Evolutionary conservation across 1,140 invertebrate species (phyloP).

Genomic region (Hyles euphorbiae): DNA sequence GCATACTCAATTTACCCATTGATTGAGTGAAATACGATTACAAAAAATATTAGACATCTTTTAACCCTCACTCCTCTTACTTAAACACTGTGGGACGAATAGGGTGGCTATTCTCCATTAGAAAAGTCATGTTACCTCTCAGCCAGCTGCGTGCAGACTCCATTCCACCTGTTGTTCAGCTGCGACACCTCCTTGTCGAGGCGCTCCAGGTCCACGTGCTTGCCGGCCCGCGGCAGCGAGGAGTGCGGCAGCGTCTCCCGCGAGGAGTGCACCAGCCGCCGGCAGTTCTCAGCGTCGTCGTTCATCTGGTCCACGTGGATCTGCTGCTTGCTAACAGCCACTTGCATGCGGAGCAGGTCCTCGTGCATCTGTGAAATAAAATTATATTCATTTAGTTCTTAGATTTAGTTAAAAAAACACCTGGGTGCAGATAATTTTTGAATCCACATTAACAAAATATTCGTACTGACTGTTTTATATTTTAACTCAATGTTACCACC

Average conservation of each 20-base stretch:
- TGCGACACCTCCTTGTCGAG: conserved; percentile 95
- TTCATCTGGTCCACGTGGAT: conserved; percentile 92
- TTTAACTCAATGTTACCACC: too few species aligned
- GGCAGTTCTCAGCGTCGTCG: conserved; percentile 90
- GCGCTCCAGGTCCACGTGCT: conserved; percentile 90
- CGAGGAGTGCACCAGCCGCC: conserved; percentile 90
- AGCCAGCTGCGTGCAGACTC: conserved; percentile 91
- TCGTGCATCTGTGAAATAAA: conserved; percentile 76
- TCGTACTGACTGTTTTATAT: too few species aligned
- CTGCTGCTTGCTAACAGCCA: conserved; percentile 89
- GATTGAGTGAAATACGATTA: too few species aligned
- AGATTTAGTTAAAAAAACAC: neutral
- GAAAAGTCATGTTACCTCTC: conserved; percentile 80
- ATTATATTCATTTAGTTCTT: neutral
- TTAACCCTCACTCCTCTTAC: too few species aligned
- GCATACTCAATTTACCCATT: too few species aligned
- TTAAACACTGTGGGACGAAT: too few species aligned
- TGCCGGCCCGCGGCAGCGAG: conserved; percentile 75
- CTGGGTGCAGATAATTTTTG: too few species aligned
- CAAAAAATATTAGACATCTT: too few species aligned
- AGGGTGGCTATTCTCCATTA: too few species aligned
- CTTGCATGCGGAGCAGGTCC: conserved; percentile 87
- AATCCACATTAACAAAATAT: too few species aligned
- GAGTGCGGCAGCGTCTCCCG: conserved; percentile 77
- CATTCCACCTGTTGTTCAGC: conserved; percentile 92